These are phyloP conservation scores for Pseudocheirus occidentalis DNA, from an alignment of 2,797 vertebrate genomes.

Conservation along the genomic window DNA sequence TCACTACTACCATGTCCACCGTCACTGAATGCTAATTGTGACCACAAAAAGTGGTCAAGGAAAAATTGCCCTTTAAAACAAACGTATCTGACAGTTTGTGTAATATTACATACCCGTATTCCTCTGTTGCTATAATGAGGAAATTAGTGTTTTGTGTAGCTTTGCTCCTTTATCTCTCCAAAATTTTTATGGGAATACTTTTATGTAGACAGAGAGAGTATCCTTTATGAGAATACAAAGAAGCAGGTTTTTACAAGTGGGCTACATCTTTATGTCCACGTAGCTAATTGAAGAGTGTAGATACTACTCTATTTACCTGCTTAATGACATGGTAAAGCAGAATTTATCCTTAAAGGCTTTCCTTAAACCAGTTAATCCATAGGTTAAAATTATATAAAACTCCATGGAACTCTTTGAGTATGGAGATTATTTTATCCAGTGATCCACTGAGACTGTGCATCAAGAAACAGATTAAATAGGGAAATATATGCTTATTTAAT, in stretches of 20 bases:
- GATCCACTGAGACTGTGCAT: not conserved
- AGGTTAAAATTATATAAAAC: not conserved
- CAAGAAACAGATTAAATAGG: not conserved
- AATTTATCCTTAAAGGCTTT: not conserved
- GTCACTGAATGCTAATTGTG: not conserved
- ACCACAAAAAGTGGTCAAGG: not conserved
- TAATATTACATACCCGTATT: not conserved
- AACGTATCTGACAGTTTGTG: not conserved
- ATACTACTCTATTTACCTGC: not conserved
- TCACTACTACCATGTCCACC: not conserved
- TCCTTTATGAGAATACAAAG: not conserved
- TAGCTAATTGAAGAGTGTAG: not conserved
- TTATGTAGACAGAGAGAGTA: not conserved
- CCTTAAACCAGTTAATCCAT: not conserved
- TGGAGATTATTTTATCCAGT: not conserved
- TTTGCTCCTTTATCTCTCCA: not conserved
- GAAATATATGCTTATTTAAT: not conserved
- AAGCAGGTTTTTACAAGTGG: not conserved
- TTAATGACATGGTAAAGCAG: not conserved
- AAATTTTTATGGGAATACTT: not conserved
- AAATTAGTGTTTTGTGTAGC: not conserved
- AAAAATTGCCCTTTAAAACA: not conserved
- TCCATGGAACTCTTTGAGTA: not conserved
- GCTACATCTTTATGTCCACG: not conserved
- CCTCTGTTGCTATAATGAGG: not conserved